phyloP scores from a whole-genome alignment of 1,140 invertebrate genomes.

The Sweltsa coloradensis region DNA sequence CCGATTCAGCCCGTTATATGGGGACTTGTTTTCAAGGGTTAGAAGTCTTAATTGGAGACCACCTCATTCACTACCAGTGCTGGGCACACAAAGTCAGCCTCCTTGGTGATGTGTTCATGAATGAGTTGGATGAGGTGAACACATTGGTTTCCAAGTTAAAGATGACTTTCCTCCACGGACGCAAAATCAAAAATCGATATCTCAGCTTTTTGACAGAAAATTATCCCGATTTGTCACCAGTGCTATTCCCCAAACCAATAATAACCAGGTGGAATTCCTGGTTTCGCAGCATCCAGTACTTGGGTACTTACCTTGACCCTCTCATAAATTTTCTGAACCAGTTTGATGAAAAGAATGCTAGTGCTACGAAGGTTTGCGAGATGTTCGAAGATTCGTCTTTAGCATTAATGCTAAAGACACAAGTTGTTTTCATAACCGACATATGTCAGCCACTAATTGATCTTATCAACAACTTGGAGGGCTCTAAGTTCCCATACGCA shows the following conservation, averaged over 20 bases:
- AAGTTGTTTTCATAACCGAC: neutral
- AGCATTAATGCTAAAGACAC: neutral
- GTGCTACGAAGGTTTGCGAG: neutral
- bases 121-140: constrained; percentile 3
- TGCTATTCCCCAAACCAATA: constrained; percentile 6
- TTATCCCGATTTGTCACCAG: neutral
- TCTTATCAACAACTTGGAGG: constrained; percentile 1
- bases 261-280: constrained; percentile 9
- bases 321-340: neutral
- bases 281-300: neutral
- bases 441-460: neutral
- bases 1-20: constrained; percentile 8
- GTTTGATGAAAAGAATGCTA: constrained; percentile 2
- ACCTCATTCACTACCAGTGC: constrained; percentile 3
- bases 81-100: constrained; percentile 8
- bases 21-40: neutral
- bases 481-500: constrained; percentile 1
- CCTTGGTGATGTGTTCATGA: constrained; percentile 1
- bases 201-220: constrained; percentile 2
- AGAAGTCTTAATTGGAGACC: constrained; percentile 1
- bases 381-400: neutral
- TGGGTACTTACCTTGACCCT: neutral
- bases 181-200: constrained; percentile 7
- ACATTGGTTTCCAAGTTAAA: constrained; percentile 3
- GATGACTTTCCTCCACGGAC: constrained; percentile 1